Conservation (phyloP, 1,140 invertebrate genomes). For the Drosophila novamexicana region DNA sequence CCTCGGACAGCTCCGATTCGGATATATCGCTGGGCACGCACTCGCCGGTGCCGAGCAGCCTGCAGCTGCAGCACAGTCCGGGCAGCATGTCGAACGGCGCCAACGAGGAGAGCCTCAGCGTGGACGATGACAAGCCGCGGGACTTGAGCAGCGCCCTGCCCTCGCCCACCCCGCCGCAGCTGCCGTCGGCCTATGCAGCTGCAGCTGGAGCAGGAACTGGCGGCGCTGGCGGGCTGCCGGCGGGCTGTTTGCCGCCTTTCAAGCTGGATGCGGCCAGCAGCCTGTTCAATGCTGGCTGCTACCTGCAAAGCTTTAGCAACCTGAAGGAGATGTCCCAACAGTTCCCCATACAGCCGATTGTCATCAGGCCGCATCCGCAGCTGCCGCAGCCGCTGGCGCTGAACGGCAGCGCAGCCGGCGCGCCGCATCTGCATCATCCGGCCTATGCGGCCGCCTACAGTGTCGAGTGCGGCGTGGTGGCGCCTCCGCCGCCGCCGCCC, state of each 20-base stretch:
- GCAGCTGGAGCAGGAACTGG: conserved; percentile 8
- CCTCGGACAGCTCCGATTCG: conserved; percentile 85
- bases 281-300: conserved; percentile 81
- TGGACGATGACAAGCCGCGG: conserved; percentile 82
- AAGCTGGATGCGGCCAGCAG: conserved; percentile 76
- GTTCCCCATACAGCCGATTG: conserved; percentile 83
- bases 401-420: conserved; percentile 59
- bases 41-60: conserved; percentile 85
- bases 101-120: conserved; percentile 80
- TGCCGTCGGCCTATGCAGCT: conserved; percentile 51
- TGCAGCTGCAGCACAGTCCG: conserved; percentile 83
- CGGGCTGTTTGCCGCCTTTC: conserved; percentile 69
- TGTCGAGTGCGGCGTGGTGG: conserved; percentile 67
- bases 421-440: conserved; percentile 83
- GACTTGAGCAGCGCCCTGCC: conserved; percentile 71
- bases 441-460: conserved; percentile 77
- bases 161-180: conserved; percentile 57
- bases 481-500: conserved; percentile 74
- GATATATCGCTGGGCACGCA: conserved; percentile 86
- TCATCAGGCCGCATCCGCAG: conserved; percentile 82
- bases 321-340: conserved; percentile 83
- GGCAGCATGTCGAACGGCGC: conserved; percentile 83
- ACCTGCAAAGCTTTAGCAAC: conserved; percentile 83
- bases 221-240: conserved; percentile 36
- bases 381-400: conserved; percentile 78